A percentile compares a stretch with the other conserved stretches of the same genome.
phyloP scores from a whole-genome alignment of 2,113 vertebrate species.

The Ophiodon elongatus region DNA sequence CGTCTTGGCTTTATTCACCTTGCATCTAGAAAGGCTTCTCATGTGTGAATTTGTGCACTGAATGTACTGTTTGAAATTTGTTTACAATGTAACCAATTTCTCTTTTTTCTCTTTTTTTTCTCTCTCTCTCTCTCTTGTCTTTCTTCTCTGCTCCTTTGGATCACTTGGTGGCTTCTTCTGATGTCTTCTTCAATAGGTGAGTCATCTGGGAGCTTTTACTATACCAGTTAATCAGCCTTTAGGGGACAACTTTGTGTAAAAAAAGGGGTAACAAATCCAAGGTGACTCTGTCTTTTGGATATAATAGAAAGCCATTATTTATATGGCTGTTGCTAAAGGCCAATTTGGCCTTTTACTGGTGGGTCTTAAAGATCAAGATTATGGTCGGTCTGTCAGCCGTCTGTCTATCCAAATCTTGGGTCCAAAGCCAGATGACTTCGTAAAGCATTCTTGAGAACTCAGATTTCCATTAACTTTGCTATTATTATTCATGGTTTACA shows the following conservation, averaged over 20 bases:
- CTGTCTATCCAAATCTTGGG: background rate
- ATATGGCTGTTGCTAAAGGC: slow-evolving; percentile 15
- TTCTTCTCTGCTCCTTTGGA: slow-evolving; percentile 28
- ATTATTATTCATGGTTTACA: background rate
- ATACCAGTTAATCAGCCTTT: background rate
- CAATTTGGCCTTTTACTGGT: slow-evolving; percentile 24
- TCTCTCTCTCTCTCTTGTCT: slow-evolving; percentile 1
- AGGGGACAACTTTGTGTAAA: slow-evolving; percentile 5
- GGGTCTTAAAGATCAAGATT: slow-evolving; percentile 21
- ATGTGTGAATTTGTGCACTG: slow-evolving; percentile 28
- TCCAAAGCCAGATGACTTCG: background rate
- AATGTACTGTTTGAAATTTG: slow-evolving; percentile 32
- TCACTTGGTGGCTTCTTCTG: slow-evolving; percentile 2
- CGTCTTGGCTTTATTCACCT: slow-evolving; percentile 22
- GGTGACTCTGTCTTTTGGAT: slow-evolving; percentile 27
- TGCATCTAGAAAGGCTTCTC: slow-evolving; percentile 22
- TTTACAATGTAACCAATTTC: slow-evolving; percentile 49
- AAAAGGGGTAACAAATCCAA: slow-evolving; percentile 40
- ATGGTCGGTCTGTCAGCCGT: background rate
- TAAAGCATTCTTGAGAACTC: background rate
- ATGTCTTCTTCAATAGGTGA: slow-evolving; percentile 74
- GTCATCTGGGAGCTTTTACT: slow-evolving; percentile 49
- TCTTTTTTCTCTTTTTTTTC: background rate
- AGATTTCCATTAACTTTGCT: background rate
- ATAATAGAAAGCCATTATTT: slow-evolving; percentile 34